Base-by-base conservation (phyloP, 2,888 invertebrate genomes). In the Vesta saturnalis region DNA sequence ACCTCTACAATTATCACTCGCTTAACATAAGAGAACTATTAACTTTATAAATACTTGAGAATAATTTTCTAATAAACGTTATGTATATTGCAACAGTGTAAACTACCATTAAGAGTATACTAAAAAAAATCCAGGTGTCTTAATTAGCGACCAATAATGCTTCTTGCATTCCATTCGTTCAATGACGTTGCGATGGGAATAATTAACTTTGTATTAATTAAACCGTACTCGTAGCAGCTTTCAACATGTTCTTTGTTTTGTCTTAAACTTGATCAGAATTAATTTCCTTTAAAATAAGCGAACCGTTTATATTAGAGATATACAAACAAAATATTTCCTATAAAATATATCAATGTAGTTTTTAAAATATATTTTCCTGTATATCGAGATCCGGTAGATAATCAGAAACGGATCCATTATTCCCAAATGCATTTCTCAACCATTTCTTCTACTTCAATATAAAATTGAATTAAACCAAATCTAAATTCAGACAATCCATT, bases 401-500 rank as follows among this genome's bases (percentile, higher is more conserved):
- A 68, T 59, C 67, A 47, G 19, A 59, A 67, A 63, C 63, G 67
- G 63, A 63, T 68, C 64, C 68, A 68, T 68, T 68, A 68, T 55
- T 62, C 54, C 56, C 58, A 47, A 69, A 69, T 59, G 69, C 60
- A 68, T 69, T 69, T 69, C 60, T 64, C 69, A 61, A 61, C 64
- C 60, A 69, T 69, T 69, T 63, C 64, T 69, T 64, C 71, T 80
- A 76, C 76, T 75, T 75, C 74, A 72, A 73, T 76, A 74, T 77
- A 74, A 78, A 78, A 81, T 78, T 78, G 82, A 80, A 83, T 83
- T 83, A 83, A 63, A 63, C 65, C 67, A 82, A 83, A 82, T 83
- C 82, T 79, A 83, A 83, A 83, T 82, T 80, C 82, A 82, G 82
- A 83, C 82, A 77, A 77, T 77, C 77, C 77, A 80, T 83, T 83